phyloP scores from a whole-genome alignment of 2,888 invertebrate species.

The Kryphioiulus occultus region DNA sequence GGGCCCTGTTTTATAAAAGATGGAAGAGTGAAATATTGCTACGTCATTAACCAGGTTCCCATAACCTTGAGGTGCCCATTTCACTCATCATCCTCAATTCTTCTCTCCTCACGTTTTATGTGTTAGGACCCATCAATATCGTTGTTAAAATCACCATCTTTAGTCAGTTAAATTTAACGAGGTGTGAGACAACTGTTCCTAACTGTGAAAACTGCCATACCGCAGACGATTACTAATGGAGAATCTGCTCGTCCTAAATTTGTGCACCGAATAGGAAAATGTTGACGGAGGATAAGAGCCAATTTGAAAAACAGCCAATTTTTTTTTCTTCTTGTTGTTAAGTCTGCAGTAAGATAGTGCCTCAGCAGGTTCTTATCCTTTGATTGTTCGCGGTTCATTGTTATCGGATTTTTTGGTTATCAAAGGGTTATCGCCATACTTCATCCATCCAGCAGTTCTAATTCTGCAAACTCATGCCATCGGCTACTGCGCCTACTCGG shows the following conservation, averaged over 20 bases:
- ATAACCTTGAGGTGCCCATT: too few species aligned
- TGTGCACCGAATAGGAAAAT: neutral
- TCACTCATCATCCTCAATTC: too few species aligned
- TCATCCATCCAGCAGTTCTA: neutral
- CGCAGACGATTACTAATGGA: neutral
- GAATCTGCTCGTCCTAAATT: neutral
- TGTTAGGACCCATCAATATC: too few species aligned
- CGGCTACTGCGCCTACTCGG: neutral
- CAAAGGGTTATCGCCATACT: neutral
- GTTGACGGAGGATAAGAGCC: neutral
- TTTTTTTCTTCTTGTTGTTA: neutral
- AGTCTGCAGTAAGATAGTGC: neutral
- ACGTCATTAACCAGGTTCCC: too few species aligned
- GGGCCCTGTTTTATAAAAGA: too few species aligned
- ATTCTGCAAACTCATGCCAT: neutral
- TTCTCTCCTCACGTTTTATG: too few species aligned
- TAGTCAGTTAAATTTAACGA: neutral
- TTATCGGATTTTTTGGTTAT: neutral
- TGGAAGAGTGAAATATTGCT: too few species aligned
- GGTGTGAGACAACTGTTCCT: neutral
- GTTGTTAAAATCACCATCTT: neutral
- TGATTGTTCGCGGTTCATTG: neutral
- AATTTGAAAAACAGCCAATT: neutral
- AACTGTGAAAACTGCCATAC: neutral
- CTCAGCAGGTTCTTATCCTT: conserved; percentile 5